Conservation (phyloP, 2,888 invertebrate species). For the Pardosa pseudoannulata region DNA sequence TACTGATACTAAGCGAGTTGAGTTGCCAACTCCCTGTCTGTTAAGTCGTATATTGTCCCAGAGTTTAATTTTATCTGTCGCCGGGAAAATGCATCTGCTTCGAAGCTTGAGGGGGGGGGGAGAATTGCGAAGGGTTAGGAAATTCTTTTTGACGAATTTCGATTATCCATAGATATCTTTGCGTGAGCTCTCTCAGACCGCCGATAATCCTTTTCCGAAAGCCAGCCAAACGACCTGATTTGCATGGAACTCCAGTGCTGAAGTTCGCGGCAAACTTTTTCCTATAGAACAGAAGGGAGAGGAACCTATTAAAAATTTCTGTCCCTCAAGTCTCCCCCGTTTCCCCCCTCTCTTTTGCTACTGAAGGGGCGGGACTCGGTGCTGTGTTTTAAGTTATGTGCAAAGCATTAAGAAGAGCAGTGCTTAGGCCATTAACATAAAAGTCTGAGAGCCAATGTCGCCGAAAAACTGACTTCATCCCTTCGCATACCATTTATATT, state of each 20-base stretch:
- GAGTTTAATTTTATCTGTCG: slow-evolving; percentile 19
- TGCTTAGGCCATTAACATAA: slow-evolving; percentile 65
- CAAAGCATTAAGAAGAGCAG: slow-evolving; percentile 56
- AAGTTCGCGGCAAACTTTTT: slow-evolving; percentile 44
- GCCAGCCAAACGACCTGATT: slow-evolving; percentile 62
- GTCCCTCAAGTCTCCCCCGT: slow-evolving; percentile 28
- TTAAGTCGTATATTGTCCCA: slow-evolving; percentile 4
- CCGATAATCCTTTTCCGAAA: slow-evolving; percentile 65
- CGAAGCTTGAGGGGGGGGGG: not conserved
- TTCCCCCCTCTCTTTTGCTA: slow-evolving; percentile 22
- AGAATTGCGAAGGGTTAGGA: too few relatives aligned
- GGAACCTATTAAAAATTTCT: slow-evolving; percentile 66
- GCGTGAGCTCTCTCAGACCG: not conserved
- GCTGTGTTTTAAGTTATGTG: slow-evolving; percentile 70
- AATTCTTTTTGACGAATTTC: slow-evolving; percentile 47
- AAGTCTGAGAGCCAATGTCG: slow-evolving; percentile 70
- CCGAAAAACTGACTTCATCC: slow-evolving; percentile 69
- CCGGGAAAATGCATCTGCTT: slow-evolving; percentile 16
- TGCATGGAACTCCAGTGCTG: slow-evolving; percentile 59
- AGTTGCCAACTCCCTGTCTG: not conserved
- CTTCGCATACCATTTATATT: slow-evolving; percentile 69
- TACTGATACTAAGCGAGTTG: not conserved
- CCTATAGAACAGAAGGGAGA: slow-evolving; percentile 46
- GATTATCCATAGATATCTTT: slow-evolving; percentile 54
- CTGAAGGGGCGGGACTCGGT: slow-evolving; percentile 37